phyloP scores from a whole-genome alignment of 2,113 vertebrate species.

The Melospiza melodia region DNA sequence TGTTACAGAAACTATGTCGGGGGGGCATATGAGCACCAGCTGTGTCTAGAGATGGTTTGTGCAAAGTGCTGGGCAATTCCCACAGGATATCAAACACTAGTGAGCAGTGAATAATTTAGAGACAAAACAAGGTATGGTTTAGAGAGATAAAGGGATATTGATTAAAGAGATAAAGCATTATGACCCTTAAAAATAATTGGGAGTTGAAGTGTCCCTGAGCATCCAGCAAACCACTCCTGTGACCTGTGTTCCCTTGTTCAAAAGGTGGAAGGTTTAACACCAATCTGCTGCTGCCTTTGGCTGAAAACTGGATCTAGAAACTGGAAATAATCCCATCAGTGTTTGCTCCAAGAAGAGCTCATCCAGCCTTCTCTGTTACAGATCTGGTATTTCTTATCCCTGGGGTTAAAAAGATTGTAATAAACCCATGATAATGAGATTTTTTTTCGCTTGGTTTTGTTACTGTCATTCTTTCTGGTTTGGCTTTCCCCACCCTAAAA shows the following conservation, averaged over 20 bases:
- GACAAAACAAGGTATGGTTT: neutral
- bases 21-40: rapidly evolving
- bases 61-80: neutral
- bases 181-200: neutral
- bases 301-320: neutral
- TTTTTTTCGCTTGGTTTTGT: neutral
- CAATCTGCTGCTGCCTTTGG: neutral
- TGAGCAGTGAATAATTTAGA: neutral
- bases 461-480: neutral
- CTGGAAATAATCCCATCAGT: neutral
- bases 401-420: neutral
- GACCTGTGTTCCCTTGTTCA: rapidly evolving
- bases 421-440: neutral
- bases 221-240: rapidly evolving
- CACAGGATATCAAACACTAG: rapidly evolving
- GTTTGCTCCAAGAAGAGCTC: neutral
- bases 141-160: neutral
- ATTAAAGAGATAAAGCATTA: neutral
- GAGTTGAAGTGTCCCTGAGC: neutral
- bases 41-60: neutral
- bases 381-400: neutral
- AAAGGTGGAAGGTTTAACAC: neutral
- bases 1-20: rapidly evolving
- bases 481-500: neutral
- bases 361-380: neutral